phyloP scores from a whole-genome alignment of 2,797 vertebrate genomes.

The Lerista edwardsae region DNA sequence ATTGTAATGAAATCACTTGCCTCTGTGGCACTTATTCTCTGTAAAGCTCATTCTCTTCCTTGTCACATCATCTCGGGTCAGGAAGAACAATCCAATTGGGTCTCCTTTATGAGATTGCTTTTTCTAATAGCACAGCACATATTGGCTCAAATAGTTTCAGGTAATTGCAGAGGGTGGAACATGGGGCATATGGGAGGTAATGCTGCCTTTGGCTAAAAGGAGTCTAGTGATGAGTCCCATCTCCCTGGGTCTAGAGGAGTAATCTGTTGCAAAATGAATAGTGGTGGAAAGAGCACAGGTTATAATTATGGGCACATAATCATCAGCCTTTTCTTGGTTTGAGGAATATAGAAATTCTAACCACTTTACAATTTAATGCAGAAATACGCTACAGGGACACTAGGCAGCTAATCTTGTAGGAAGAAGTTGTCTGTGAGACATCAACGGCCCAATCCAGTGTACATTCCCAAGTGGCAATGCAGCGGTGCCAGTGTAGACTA shows the following conservation, averaged over 20 bases:
- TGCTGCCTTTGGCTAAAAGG: slow-evolving; percentile 12
- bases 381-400: slow-evolving; percentile 3
- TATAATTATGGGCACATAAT: neutral
- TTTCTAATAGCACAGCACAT: slow-evolving; percentile 16
- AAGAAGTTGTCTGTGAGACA: no score
- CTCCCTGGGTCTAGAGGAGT: neutral
- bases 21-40: neutral
- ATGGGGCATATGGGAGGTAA: neutral
- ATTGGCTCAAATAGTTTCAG: slow-evolving; percentile 24
- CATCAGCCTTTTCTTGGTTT: neutral
- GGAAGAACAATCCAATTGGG: slow-evolving; percentile 11
- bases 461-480: no score
- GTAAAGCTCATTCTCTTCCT: slow-evolving; percentile 27
- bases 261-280: neutral
- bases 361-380: neutral
- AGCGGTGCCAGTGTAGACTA: no score
- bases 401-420: neutral
- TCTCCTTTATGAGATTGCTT: slow-evolving; percentile 27
- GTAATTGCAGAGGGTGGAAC: neutral
- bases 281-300: neutral
- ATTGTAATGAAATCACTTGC: neutral
- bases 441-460: no score
- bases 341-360: neutral
- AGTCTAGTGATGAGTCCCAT: neutral
- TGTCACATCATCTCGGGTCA: neutral